Evolutionary conservation across 2,797 vertebrate genomes (phyloP).

Genomic region (Pseudochromis fuscus): DNA sequence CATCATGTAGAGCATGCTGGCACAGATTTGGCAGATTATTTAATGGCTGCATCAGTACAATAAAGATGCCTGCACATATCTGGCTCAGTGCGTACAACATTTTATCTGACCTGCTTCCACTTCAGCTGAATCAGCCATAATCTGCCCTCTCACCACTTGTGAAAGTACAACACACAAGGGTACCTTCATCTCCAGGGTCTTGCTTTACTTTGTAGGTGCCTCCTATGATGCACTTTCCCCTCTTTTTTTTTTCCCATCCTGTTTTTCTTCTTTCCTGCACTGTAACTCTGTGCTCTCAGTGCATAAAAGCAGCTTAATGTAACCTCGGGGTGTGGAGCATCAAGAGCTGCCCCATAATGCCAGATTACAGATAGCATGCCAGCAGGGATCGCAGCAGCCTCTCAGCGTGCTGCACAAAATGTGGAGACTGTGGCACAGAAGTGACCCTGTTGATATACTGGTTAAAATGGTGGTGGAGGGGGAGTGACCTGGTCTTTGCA

Average conservation of each 20-base stretch:
- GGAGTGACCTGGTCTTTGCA: neutral
- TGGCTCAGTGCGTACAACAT: constrained; percentile 48
- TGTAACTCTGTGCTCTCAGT: constrained; percentile 51
- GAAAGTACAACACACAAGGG: constrained; percentile 10
- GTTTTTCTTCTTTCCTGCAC: constrained; percentile 33
- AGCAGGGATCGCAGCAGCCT: constrained; percentile 28
- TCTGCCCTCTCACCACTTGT: constrained; percentile 36
- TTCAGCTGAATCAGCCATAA: constrained; percentile 65
- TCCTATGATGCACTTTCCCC: constrained; percentile 37
- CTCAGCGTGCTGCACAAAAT: constrained; percentile 13
- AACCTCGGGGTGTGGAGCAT: constrained; percentile 68
- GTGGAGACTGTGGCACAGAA: constrained; percentile 3
- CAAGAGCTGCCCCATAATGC: constrained; percentile 43
- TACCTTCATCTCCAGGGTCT: constrained; percentile 50
- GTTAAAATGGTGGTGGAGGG: constrained; percentile 7
- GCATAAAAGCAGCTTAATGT: constrained; percentile 78
- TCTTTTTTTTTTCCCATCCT: neutral
- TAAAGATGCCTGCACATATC: constrained; percentile 28
- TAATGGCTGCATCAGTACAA: constrained; percentile 18
- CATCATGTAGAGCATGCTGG: constrained; percentile 19
- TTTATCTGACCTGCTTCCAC: constrained; percentile 67
- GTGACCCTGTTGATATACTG: neutral
- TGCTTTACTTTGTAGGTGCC: constrained; percentile 51
- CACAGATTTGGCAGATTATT: constrained; percentile 31
- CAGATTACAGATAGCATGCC: constrained; percentile 56